Base-by-base conservation (phyloP, 2,888 invertebrate species). In the Neoascia interrupta region DNA sequence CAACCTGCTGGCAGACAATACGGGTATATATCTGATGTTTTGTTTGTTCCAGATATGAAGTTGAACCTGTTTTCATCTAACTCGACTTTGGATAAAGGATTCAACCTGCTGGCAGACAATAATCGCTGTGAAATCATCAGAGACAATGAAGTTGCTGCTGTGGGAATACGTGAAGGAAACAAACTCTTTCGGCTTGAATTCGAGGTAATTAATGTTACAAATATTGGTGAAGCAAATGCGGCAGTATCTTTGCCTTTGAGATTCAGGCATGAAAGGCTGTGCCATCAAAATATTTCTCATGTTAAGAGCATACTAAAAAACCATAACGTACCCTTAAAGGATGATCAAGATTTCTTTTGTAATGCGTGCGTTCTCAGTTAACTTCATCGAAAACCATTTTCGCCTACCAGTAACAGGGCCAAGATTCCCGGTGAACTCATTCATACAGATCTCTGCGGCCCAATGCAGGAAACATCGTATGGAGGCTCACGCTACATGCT, bases 51-150 rank as follows among this genome's bases (percentile, higher is more conserved):
- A 19, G 54, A 45, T 13, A 61, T 82, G n/a, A 56, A 53, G 11
- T 18, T 75, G 28, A 83, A 83, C 74, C 34, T 82, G 10, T 82
- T 82, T 70, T 84, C 82, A 19, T 61, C 64, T 5, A 81, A 75
- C 34, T 21, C 49, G 19, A 66, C 74, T 23, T 61, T 74, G 28
- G 76, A 81, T 39, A 82, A 82, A 47, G 80, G 81, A 10, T 56
- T 66, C 37, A 23, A 53, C 8, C 31, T 31, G 31, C 36, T 34
- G 18, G 39, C 68, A 26, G 18, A 66, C 15, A 60, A 26, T 13
- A 36, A 60, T 16, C 34, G 26, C 0, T 64, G 54, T 13, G 26
- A 61, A 18, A 3, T 31, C 10, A n/a, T 31, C 10, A 3, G 8
- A n/a, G 8, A 31, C 2, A n/a, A 6, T n/a, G 8, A 2, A n/a